Conservation (phyloP, 2,888 invertebrate genomes). For the Serrognathus titanus region DNA sequence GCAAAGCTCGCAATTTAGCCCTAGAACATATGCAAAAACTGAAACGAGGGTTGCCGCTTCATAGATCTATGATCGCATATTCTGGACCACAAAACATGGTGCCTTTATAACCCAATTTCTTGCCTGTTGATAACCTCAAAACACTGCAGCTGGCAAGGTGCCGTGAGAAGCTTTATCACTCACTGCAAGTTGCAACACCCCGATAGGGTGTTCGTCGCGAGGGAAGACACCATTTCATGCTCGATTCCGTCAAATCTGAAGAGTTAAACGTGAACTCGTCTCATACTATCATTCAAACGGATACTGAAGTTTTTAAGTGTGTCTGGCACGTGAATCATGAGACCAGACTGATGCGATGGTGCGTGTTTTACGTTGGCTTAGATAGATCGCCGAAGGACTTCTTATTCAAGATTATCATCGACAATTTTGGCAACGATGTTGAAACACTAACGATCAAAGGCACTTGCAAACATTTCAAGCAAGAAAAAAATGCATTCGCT, state of each 20-base stretch:
- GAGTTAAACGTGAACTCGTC: not conserved
- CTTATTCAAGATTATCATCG: constrained; percentile 13
- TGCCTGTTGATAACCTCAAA: constrained; percentile 25
- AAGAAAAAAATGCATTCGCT: constrained; percentile 1
- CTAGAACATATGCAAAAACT: constrained; percentile 23
- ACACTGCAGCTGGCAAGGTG: constrained; percentile 27
- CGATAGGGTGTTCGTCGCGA: constrained; percentile 22
- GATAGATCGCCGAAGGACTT: constrained; percentile 1
- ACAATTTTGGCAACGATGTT: constrained; percentile 9
- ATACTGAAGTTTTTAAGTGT: constrained; percentile 29
- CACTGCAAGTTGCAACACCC: constrained; percentile 28
- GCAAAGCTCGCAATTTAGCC: constrained; percentile 14
- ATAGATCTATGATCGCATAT: constrained; percentile 22
- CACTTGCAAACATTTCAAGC: constrained; percentile 9
- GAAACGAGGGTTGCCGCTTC: constrained; percentile 23
- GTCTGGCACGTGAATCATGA: constrained; percentile 26
- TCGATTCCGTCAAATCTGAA: constrained; percentile 11
- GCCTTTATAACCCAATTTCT: constrained; percentile 17
- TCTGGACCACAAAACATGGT: constrained; percentile 25
- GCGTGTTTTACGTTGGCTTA: constrained; percentile 23
- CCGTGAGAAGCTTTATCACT: constrained; percentile 15
- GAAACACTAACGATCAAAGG: constrained; percentile 15
- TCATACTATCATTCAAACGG: constrained; percentile 22
- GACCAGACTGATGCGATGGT: constrained; percentile 28
- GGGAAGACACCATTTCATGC: constrained; percentile 23